Percentiles rank a stretch among this genome's conserved stretches.
Conservation (phyloP, 1,140 invertebrate genomes). For the Pachypeltis micranthus region DNA sequence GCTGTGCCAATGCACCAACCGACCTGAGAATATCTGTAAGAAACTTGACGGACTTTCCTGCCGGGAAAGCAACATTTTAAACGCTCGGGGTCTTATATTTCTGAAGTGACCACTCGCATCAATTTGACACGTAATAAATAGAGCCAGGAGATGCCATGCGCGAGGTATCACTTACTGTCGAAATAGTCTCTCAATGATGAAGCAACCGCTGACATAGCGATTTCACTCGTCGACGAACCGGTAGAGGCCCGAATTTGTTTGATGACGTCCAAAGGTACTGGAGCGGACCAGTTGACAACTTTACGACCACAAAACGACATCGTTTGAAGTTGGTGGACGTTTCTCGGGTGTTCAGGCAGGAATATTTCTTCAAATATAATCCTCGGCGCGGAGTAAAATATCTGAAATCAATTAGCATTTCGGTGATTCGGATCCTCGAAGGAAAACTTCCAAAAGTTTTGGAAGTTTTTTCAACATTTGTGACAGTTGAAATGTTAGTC, state of each 20-base stretch:
- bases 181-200: slow-evolving; percentile 52
- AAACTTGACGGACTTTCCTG: too few species aligned
- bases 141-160: too few species aligned
- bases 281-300: slow-evolving; percentile 60
- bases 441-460: too few species aligned
- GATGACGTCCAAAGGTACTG: slow-evolving; percentile 42
- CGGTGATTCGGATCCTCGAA: too few species aligned
- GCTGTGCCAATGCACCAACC: too few species aligned
- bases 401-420: not conserved
- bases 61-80: too few species aligned
- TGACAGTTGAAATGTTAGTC: too few species aligned
- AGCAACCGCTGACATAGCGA: slow-evolving; percentile 48
- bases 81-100: too few species aligned
- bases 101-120: too few species aligned
- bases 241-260: slow-evolving; percentile 45
- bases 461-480: too few species aligned
- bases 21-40: too few species aligned
- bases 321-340: slow-evolving; percentile 44
- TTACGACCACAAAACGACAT: slow-evolving; percentile 62
- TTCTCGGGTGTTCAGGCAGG: slow-evolving; percentile 23
- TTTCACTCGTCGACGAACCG: slow-evolving; percentile 52
- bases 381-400: slow-evolving; percentile 36
- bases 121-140: too few species aligned
- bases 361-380: slow-evolving; percentile 42
- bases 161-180: slow-evolving; percentile 33